These are phyloP conservation scores for Itoplectis maculator DNA, from an alignment of 2,888 invertebrate species.

Conservation along the genomic window DNA sequence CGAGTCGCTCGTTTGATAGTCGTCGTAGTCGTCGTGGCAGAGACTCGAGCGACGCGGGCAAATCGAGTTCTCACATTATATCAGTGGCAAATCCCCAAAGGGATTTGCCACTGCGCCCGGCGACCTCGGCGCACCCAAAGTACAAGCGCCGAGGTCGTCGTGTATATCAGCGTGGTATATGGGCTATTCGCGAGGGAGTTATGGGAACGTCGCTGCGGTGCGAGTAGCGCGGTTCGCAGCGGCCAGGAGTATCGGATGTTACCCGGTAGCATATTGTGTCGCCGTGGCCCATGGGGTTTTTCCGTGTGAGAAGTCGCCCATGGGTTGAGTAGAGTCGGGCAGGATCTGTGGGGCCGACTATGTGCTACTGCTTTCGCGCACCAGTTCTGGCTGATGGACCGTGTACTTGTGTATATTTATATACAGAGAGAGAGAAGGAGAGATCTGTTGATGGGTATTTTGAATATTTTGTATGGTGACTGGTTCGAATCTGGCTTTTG, in stretches of 20 bases:
- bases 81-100: constrained; percentile 76
- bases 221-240: constrained; percentile 45
- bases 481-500: too few relatives aligned
- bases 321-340: too few relatives aligned
- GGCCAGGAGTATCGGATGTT: constrained; percentile 81
- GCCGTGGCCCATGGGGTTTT: constrained; percentile 77
- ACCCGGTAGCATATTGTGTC: constrained; percentile 81
- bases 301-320: constrained; percentile 80
- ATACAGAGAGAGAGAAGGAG: too few relatives aligned
- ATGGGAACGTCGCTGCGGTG: constrained; percentile 79
- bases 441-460: too few relatives aligned
- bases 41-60: neutral
- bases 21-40: too few relatives aligned
- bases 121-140: constrained; percentile 48
- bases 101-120: too few relatives aligned
- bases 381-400: neutral
- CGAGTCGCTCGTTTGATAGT: constrained; percentile 10
- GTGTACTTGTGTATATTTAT: neutral
- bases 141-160: neutral
- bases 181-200: constrained; percentile 78
- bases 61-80: constrained; percentile 82
- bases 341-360: neutral
- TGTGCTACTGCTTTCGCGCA: neutral
- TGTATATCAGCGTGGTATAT: constrained; percentile 5
- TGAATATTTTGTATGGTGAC: too few relatives aligned